A percentile compares a stretch with the other conserved stretches of the same genome.
These are phyloP conservation scores for Crotalus helleri DNA, from an alignment of 2,113 vertebrate genomes.

Conservation along the genomic window DNA sequence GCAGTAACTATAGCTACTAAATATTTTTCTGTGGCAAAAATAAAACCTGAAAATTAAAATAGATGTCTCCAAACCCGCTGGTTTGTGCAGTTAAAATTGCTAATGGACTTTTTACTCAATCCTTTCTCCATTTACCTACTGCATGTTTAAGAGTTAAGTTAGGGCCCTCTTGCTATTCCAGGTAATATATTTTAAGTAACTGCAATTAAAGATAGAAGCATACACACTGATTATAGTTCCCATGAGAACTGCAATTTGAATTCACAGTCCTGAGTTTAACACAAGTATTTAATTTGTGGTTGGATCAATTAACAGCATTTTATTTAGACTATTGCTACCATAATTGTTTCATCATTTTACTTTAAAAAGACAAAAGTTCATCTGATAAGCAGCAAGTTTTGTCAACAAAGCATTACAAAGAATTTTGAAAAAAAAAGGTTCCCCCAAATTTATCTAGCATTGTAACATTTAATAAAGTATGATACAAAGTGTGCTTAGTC, in stretches of 20 bases:
- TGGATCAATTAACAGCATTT: background rate
- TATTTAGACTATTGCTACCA: background rate
- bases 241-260: constrained; percentile 13
- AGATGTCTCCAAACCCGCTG: background rate
- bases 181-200: background rate
- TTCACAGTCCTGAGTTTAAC: background rate
- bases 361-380: background rate
- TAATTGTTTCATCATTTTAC: background rate
- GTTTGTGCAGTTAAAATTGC: background rate
- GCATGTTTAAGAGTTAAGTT: background rate
- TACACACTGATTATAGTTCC: background rate
- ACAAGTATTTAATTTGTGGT: background rate
- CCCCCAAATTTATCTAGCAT: background rate
- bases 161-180: background rate
- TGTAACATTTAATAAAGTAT: background rate
- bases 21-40: background rate
- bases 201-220: background rate
- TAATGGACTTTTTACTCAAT: background rate
- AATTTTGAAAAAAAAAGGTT: background rate
- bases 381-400: background rate
- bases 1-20: background rate
- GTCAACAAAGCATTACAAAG: background rate
- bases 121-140: background rate
- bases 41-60: background rate
- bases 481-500: background rate